Evolutionary conservation across 2,888 invertebrate species (phyloP), one percentile per base, ranked within the genome.

Genomic region (Drosophila dives): DNA sequence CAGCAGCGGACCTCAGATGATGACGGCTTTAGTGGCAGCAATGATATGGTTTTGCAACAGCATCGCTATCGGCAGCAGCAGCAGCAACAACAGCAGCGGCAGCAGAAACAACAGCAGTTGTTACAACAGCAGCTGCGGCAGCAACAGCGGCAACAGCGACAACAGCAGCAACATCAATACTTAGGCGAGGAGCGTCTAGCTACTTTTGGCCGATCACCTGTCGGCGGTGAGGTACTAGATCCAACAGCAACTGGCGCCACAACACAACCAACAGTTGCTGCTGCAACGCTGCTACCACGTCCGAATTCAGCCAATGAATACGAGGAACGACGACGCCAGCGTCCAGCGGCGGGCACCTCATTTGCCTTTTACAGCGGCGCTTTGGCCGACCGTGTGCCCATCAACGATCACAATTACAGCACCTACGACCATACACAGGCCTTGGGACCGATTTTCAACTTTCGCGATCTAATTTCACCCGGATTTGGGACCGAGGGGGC

Each of bases 341-440:
- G 80, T 33, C 64, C 77, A 17, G 62, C 73, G 12, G 73, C 72
- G 1, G 90, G 83, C 38, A 90, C 90, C 8, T 88, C 90, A 1
- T 86, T 88, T 42, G 88, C 86, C 12, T 86, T 90, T 17, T 85
- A 88, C 11, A 88, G 83, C 42, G 90, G 85, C 12, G 85, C 71
- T 2, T 42, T 85, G n/a, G 56, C 86, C 7, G 90, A 85, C 58
- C 86, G 88, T 8, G 49, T 77, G 3, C 71, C 83, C 23, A 88
- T 88, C n/a, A 72, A 66, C 12, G 85, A 86, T 66, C 85, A 86
- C 69, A 86, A 88, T 45, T 86, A 86, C 26, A 86, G 85, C 64
- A 86, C 80, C 68, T 86, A 85, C 32, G 82, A 82, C 45, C 77
- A 90, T 49, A 61, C 68, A 42, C 67, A 71, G 58, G 54, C 69